phyloP scores from a whole-genome alignment of 2,797 vertebrate genomes.

The Melanotaenia boesemani region DNA sequence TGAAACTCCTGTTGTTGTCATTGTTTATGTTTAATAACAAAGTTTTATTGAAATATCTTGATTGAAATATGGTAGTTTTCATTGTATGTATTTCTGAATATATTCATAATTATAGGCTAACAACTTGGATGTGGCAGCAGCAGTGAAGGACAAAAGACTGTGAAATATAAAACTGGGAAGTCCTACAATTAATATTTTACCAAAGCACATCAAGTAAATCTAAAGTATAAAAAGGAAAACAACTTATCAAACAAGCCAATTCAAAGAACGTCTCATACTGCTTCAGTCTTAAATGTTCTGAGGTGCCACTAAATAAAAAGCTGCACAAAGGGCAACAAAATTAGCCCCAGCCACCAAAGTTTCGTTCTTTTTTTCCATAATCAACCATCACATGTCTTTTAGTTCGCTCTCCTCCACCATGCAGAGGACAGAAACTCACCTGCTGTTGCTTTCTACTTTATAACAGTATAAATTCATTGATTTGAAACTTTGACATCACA shows the following conservation, averaged over 20 bases:
- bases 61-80: no score
- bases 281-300: neutral
- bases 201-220: no score
- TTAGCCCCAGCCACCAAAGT: neutral
- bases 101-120: no score
- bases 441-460: slow-evolving; percentile 41
- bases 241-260: neutral
- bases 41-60: no score
- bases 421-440: slow-evolving; percentile 29
- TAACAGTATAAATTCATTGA: slow-evolving; percentile 72
- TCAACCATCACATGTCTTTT: slow-evolving; percentile 8
- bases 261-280: neutral
- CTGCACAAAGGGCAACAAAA: neutral
- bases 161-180: neutral
- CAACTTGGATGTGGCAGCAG: no score
- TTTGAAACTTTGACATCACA: slow-evolving; percentile 87
- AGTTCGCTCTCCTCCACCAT: slow-evolving; percentile 24
- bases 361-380: slow-evolving; percentile 8
- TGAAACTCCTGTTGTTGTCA: no score
- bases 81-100: no score
- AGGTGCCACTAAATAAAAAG: neutral
- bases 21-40: no score
- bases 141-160: no score
- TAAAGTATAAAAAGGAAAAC: no score
- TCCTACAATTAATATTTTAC: no score